Evolutionary conservation across 2,113 vertebrate species (phyloP), one percentile per base, ranked within the genome.

Genomic region (Albula goreensis): DNA sequence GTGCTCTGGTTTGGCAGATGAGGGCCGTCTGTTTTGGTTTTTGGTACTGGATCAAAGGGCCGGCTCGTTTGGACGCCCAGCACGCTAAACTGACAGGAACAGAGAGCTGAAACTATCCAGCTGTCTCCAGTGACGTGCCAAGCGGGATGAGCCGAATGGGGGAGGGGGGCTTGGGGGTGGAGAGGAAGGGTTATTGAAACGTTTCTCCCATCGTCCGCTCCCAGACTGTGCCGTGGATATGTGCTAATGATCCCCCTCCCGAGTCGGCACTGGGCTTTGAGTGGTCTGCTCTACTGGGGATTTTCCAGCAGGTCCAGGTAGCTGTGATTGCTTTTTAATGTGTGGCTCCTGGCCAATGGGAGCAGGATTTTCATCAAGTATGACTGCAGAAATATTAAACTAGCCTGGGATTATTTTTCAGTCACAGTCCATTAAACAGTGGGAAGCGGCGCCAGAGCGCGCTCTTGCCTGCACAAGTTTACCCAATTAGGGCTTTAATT

Each of bases 321-420:
- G 70, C 86, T 85, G 86, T 88, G 87, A 89, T 88, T 91, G 92
- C 89, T 89, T 93, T 90, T 92, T 91, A 92, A 92, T 89, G 88
- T 87, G 87, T 88, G 90, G 89, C 90, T 92, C 86, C 52, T 82
- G 89, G 91, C 91, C 91, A 90, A 90, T 86, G 79, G 88, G 86
- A 88, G 86, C 48, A 63, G 86, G 88, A 88, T 86, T 91, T 89
- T 91, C 90, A 91, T 91, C 89, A 90, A 89, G 85, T 88, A 88
- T 90, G 90, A 88, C 91, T 92, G 91, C 90, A 91, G 90, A 91
- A 90, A 89, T 91, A 91, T 91, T 91, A 91, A 91, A 91, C 90
- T 88, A 91, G 88, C 89, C 84, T 82, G 86, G 88, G 91, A 89
- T 90, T 90, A 88, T 90, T 92, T 90, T 91, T 90, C 90, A 90